Evolutionary conservation across 2,113 vertebrate genomes (phyloP).

Genomic region (Bolborhynchus lineola): DNA sequence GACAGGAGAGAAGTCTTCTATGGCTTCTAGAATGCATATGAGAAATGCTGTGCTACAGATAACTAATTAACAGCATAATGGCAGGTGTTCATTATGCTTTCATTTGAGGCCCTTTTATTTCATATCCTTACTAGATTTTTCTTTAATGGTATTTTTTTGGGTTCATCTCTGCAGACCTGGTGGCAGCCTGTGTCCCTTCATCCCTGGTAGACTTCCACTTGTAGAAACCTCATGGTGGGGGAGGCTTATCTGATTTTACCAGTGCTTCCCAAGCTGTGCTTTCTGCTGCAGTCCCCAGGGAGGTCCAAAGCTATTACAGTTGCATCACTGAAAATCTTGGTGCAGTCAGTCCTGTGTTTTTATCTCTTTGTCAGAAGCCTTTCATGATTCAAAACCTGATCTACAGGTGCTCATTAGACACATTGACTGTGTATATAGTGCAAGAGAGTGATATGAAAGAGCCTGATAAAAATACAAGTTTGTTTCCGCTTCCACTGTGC

Average conservation of each 20-base stretch:
- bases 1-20: neutral
- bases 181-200: neutral
- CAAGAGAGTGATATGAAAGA: neutral
- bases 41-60: neutral
- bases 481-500: neutral
- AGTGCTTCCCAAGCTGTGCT: neutral
- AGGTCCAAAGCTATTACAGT: neutral
- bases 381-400: neutral
- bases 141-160: neutral
- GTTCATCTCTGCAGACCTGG: neutral
- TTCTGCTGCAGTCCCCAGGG: neutral
- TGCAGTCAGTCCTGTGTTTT: neutral
- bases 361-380: neutral
- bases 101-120: neutral
- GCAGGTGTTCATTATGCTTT: neutral
- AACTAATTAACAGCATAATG: neutral
- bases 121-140: neutral
- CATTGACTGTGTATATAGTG: neutral
- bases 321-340: neutral
- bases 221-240: neutral
- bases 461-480: neutral
- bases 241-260: neutral
- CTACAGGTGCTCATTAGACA: neutral
- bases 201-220: neutral
- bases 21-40: accelerated